Conservation (phyloP, 2,888 invertebrate genomes). For the Cancer borealis region DNA sequence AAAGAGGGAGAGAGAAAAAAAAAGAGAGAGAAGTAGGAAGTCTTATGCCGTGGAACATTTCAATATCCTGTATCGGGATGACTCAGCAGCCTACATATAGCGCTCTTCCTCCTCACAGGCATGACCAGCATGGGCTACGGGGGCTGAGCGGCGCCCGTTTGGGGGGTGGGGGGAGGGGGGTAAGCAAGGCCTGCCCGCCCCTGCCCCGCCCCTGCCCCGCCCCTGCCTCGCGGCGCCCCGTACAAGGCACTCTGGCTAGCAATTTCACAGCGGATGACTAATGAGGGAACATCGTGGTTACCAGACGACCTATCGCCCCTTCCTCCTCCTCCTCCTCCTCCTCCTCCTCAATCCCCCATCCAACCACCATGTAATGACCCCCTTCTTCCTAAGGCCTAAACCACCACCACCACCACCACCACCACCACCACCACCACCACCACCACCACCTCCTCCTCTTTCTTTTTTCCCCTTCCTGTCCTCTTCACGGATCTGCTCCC, state of each 20-base stretch:
- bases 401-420: conserved; percentile 14
- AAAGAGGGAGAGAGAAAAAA: background rate
- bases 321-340: background rate
- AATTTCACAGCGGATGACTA: conserved; percentile 64
- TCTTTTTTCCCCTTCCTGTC: background rate
- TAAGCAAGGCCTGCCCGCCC: background rate
- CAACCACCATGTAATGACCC: conserved; percentile 58
- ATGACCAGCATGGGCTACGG: background rate
- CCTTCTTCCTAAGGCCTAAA: conserved; percentile 27
- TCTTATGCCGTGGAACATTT: background rate
- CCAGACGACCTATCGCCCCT: conserved; percentile 10
- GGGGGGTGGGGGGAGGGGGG: background rate
- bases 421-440: background rate
- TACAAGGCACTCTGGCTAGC: background rate
- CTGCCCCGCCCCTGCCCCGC: too few species aligned
- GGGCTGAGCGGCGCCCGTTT: background rate
- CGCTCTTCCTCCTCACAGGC: background rate
- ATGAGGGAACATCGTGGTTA: conserved; percentile 47
- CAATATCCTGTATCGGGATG: conserved; percentile 5
- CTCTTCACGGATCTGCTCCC: background rate
- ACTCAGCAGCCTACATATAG: background rate
- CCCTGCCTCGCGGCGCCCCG: background rate
- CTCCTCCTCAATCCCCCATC: background rate
- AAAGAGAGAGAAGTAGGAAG: background rate
- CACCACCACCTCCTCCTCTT: background rate